phyloP scores from a whole-genome alignment of 2,888 invertebrate genomes.

The Tenthredo amoena region DNA sequence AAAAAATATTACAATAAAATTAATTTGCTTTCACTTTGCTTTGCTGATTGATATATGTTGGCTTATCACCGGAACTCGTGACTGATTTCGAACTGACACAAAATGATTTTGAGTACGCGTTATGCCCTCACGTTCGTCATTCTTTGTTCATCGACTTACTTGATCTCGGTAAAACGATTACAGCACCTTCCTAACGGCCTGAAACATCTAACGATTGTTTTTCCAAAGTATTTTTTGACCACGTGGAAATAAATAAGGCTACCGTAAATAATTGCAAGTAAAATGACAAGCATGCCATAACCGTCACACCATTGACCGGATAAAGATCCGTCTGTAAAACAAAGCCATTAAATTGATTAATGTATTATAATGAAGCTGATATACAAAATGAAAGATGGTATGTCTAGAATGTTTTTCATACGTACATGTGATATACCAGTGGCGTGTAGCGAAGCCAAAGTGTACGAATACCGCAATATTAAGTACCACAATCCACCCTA shows the following conservation, averaged over 20 bases:
- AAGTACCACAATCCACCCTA: constrained; percentile 59
- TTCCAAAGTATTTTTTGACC: constrained; percentile 81
- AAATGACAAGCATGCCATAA: constrained; percentile 86
- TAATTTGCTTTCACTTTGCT: neutral
- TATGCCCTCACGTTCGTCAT: neutral
- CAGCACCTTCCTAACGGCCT: constrained; percentile 57
- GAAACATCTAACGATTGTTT: constrained; percentile 72
- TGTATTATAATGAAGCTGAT: neutral
- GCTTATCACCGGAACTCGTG: neutral
- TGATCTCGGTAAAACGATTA: constrained; percentile 49
- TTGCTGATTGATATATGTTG: neutral
- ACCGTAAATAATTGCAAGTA: constrained; percentile 82
- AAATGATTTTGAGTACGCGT: neutral
- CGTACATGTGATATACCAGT: constrained; percentile 65
- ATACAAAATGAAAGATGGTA: neutral
- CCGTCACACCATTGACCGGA: constrained; percentile 81
- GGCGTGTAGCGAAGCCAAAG: constrained; percentile 67
- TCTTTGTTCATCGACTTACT: constrained; percentile 56
- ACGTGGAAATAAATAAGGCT: constrained; percentile 83
- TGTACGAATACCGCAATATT: constrained; percentile 67
- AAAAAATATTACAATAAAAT: constrained; percentile 48
- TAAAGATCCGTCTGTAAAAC: constrained; percentile 16
- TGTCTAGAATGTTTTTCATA: neutral
- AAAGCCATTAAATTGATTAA: neutral
- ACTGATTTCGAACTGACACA: neutral